phyloP scores from a whole-genome alignment of 1,140 invertebrate genomes.

The Neodiprion lecontei region DNA sequence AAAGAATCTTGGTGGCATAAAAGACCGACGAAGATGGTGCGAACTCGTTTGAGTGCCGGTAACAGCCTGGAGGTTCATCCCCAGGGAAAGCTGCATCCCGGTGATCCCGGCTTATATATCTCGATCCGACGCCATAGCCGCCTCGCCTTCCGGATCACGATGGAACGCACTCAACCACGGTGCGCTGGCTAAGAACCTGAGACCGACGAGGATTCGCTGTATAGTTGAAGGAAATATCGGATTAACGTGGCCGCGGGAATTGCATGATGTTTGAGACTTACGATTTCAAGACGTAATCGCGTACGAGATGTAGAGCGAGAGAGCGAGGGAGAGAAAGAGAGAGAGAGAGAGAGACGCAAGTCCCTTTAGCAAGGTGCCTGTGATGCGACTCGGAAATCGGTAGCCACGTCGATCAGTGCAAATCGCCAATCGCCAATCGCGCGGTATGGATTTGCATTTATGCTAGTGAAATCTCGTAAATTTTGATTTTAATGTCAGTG shows the following conservation, averaged over 20 bases:
- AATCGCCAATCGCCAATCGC: not conserved
- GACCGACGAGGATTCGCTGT: not conserved
- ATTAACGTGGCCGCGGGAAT: not conserved
- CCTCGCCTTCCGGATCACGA: not conserved
- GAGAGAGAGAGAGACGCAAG: not conserved
- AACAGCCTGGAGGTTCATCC: not conserved
- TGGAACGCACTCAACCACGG: not conserved
- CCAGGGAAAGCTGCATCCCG: not conserved
- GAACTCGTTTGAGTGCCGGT: not conserved
- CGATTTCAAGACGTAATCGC: not conserved
- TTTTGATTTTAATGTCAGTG: not conserved
- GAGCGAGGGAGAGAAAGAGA: not conserved
- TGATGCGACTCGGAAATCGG: too few species aligned
- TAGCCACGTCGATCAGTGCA: not conserved
- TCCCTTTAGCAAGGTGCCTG: too few species aligned
- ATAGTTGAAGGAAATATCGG: not conserved
- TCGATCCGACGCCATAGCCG: not conserved
- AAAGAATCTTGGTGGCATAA: not conserved
- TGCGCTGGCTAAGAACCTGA: not conserved
- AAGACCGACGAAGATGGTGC: not conserved
- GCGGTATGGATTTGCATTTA: not conserved
- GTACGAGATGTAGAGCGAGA: not conserved
- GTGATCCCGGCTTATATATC: not conserved
- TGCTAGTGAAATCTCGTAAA: not conserved
- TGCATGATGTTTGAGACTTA: not conserved